Evolutionary conservation across 2,888 invertebrate species (phyloP).

Genomic region (Stomorhina lunata): DNA sequence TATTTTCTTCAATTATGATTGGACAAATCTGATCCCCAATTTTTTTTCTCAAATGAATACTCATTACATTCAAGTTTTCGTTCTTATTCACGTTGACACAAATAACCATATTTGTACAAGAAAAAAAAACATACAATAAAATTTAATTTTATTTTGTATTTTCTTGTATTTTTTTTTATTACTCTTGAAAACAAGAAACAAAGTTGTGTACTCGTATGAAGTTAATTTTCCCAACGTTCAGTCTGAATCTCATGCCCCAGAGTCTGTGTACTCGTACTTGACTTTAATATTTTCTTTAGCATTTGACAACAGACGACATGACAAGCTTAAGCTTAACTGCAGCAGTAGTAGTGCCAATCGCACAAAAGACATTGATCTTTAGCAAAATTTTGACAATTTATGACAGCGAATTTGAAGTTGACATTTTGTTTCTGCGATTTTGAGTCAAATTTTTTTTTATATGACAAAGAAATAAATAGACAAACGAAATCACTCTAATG

Average conservation of each 20-base stretch:
- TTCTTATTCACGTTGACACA: conserved; percentile 30
- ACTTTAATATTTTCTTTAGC: conserved; percentile 7
- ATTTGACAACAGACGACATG: background rate
- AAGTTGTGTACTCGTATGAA: conserved; percentile 21
- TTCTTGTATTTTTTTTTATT: background rate
- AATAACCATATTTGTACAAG: conserved; percentile 47
- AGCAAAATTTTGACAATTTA: conserved; percentile 55
- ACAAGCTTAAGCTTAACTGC: conserved; percentile 5
- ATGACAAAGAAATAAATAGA: background rate
- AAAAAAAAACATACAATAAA: conserved; percentile 32
- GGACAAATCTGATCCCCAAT: conserved; percentile 27
- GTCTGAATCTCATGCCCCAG: background rate
- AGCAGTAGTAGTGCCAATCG: background rate
- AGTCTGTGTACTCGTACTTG: conserved; percentile 46
- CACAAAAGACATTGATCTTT: conserved; percentile 58
- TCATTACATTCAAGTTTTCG: background rate
- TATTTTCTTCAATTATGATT: background rate
- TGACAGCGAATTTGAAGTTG: conserved; percentile 45
- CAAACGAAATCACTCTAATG: background rate
- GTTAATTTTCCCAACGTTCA: conserved; percentile 32
- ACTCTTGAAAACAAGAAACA: background rate
- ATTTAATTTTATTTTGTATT: background rate
- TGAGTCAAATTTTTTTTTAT: no score
- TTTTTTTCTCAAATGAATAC: background rate
- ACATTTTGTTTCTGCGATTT: conserved; percentile 42